phyloP scores from a whole-genome alignment of 2,888 invertebrate genomes.

The Drosophila lutescens region DNA sequence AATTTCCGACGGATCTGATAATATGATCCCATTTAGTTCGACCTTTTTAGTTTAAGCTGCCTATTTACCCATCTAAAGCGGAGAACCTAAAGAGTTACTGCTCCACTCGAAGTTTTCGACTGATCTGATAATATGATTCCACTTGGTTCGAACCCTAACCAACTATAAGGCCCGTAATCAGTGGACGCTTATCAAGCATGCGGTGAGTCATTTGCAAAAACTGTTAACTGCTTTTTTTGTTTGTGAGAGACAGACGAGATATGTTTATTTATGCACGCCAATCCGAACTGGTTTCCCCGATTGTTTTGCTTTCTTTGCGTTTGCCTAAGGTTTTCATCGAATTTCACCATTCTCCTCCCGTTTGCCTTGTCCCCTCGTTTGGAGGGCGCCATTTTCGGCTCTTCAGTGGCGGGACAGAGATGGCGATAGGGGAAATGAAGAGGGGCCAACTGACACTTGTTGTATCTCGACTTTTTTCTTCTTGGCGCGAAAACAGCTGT shows the following conservation, averaged over 20 bases:
- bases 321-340: constrained; percentile 43
- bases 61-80: not conserved
- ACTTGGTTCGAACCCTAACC: constrained; percentile 11
- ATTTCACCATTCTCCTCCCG: constrained; percentile 68
- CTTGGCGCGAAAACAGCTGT: constrained; percentile 51
- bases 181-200: constrained; percentile 57
- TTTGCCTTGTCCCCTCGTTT: constrained; percentile 32
- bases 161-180: constrained; percentile 17
- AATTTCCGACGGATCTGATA: not conserved
- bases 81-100: not conserved
- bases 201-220: constrained; percentile 66
- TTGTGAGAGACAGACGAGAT: constrained; percentile 25
- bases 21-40: not conserved
- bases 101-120: not conserved
- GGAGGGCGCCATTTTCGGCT: constrained; percentile 23
- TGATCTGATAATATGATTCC: constrained; percentile 6
- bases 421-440: constrained; percentile 5
- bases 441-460: constrained; percentile 55
- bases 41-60: not conserved
- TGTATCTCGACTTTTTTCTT: constrained; percentile 31
- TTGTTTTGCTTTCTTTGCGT: constrained; percentile 29
- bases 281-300: constrained; percentile 18
- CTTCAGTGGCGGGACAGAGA: constrained; percentile 21
- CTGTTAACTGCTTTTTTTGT: constrained; percentile 27
- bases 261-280: constrained; percentile 36